Evolutionary conservation across 2,888 invertebrate genomes (phyloP), one percentile per base, ranked within the genome.

Genomic region (Epirrhoe alternata): DNA sequence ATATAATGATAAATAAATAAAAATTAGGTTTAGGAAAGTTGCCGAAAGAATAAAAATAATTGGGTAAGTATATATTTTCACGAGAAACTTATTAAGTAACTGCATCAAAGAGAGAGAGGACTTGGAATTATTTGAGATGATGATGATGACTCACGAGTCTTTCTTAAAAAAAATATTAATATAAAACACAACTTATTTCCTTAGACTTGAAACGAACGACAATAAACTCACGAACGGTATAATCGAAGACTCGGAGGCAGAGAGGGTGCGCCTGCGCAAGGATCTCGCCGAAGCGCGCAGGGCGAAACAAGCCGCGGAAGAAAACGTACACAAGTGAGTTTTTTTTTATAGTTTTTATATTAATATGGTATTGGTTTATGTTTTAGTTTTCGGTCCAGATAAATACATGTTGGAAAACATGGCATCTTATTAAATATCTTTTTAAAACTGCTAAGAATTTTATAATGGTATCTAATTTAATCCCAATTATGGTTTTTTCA

Each of bases 241-340:
- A 74, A 59, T 77, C 12, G 92, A 90, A 60, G 89, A 90, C 64
- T 69, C 81, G 8, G 95, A 95, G 61, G 79, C 93, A 8, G 95
- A 95, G 74, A 88, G 93, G 31, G 69, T 94, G 77, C 94, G 94
- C 45, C 76, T 95, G 76, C 90, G 94, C 77, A 90, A 94, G 70
- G 95, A 95, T 73, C 84, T 95, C 4, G 90, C 94, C 5, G 95
- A 95, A 69, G 92, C 94, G 79, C 90, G 94, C 71, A 94, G 93
- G 62, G 94, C 94, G 60, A 94, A 94, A 74, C 94, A 93, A 71
- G 93, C 87, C 74, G 94, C 94, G 0, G 95, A 95, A 75, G 94
- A 94, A 52, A 94, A 94, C 74, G 87, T 94, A 55, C 86, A 89
- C 77, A 94, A 95, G 95, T 95, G 86, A 93, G 92, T 81, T 68